Percentiles rank a stretch among this genome's conserved stretches.
phyloP scores from a whole-genome alignment of 2,113 vertebrate species.

The Zootoca vivipara region DNA sequence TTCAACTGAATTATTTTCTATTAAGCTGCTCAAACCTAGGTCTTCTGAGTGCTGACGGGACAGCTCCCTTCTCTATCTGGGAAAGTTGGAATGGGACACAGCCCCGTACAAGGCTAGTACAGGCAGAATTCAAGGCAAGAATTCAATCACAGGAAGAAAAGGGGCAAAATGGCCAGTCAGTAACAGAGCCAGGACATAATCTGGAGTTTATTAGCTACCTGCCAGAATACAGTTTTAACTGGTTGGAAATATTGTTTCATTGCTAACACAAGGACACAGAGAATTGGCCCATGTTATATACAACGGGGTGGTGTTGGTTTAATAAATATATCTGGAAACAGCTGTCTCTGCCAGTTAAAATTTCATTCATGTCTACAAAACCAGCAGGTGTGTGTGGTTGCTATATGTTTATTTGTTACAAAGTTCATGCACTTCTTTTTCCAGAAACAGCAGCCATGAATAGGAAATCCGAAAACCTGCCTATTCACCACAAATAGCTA shows the following conservation, averaged over 20 bases:
- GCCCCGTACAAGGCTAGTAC: background rate
- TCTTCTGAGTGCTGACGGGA: background rate
- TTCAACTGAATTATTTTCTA: background rate
- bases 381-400: conserved; percentile 42
- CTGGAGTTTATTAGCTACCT: background rate
- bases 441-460: conserved; percentile 44
- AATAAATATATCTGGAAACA: background rate
- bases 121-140: background rate
- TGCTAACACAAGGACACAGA: background rate
- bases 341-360: conserved; percentile 47
- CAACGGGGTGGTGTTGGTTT: background rate
- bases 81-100: background rate
- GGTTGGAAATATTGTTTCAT: background rate
- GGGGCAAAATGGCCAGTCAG: background rate
- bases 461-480: conserved; percentile 58
- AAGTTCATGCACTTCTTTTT: conserved; percentile 48
- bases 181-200: background rate
- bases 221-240: background rate
- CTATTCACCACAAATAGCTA: conserved; percentile 59
- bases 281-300: background rate
- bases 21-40: background rate
- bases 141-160: background rate
- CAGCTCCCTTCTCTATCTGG: background rate
- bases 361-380: conserved; percentile 54
- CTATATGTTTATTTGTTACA: conserved; percentile 54